Conservation (phyloP, 2,797 vertebrate genomes). For the Jordanella pulchra region DNA sequence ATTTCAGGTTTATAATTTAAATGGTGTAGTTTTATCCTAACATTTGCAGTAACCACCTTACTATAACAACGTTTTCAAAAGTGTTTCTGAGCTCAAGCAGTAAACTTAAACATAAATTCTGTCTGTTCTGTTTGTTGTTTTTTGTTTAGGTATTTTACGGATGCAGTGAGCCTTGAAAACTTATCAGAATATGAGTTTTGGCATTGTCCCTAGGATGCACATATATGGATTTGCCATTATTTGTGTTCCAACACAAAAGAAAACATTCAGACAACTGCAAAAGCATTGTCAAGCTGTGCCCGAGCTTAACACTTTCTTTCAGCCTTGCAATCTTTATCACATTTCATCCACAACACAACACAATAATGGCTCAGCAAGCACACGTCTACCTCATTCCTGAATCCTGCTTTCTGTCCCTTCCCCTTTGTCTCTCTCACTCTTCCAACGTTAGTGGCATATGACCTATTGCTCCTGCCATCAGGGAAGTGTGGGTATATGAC, state of each 20-base stretch:
- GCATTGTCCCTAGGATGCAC: slow-evolving; percentile 7
- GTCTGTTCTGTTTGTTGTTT: background rate
- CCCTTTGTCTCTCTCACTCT: slow-evolving; percentile 15
- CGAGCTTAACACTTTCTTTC: slow-evolving; percentile 19
- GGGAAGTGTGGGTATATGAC: slow-evolving; percentile 59
- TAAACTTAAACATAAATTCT: background rate
- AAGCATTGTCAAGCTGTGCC: slow-evolving; percentile 46
- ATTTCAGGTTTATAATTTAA: background rate
- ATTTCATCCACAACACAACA: slow-evolving; percentile 27
- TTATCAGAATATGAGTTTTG: background rate
- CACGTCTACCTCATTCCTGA: slow-evolving; percentile 38
- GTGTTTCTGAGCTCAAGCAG: background rate
- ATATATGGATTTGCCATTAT: slow-evolving; percentile 35
- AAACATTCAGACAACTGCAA: slow-evolving; percentile 57
- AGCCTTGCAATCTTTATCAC: slow-evolving; percentile 9
- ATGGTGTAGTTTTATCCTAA: background rate
- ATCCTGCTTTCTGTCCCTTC: slow-evolving; percentile 23
- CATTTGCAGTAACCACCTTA: background rate
- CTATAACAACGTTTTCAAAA: background rate
- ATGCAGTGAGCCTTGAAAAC: background rate
- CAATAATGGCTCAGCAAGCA: slow-evolving; percentile 48
- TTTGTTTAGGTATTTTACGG: background rate
- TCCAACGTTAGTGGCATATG: slow-evolving; percentile 51
- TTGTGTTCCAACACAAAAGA: slow-evolving; percentile 63
- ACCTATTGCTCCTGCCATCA: slow-evolving; percentile 69